Percentiles rank a stretch among this genome's conserved stretches.
Conservation (phyloP, 2,113 vertebrate species). For the Podilymbus podiceps region DNA sequence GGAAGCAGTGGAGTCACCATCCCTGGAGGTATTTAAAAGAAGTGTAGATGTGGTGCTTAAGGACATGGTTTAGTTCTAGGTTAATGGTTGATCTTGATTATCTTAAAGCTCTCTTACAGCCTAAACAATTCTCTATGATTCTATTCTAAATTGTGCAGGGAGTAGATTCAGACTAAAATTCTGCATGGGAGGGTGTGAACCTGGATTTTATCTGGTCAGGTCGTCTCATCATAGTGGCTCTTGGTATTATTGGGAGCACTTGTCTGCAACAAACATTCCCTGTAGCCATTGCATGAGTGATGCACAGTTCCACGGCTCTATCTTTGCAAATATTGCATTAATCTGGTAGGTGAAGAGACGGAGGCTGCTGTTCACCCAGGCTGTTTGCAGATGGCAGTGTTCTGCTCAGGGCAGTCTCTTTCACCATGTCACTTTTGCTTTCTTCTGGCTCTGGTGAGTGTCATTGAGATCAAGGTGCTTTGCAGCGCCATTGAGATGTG, state of each 20-base stretch:
- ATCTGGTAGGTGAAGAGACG: background rate
- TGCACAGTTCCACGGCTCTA: background rate
- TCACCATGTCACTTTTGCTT: background rate
- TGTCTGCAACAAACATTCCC: background rate
- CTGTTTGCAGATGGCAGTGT: background rate
- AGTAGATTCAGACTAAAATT: background rate
- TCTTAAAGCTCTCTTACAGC: no score
- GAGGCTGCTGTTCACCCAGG: background rate
- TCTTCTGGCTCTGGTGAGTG: background rate
- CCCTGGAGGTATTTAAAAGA: no score
- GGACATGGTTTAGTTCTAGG: no score
- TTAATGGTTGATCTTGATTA: no score
- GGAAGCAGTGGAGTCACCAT: no score
- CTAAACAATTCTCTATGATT: no score
- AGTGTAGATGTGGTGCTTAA: no score
- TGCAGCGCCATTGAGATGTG: background rate
- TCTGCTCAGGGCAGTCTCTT: background rate
- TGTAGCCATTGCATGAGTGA: background rate
- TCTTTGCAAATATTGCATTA: background rate
- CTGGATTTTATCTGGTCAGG: background rate
- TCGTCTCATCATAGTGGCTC: background rate
- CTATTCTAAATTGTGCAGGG: background rate
- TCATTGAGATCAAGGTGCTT: background rate
- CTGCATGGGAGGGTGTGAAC: background rate
- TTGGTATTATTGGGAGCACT: background rate